Evolutionary conservation across 2,797 vertebrate species (phyloP), one percentile per base, ranked within the genome.

Genomic region (Myiothlypis chrysogaster): DNA sequence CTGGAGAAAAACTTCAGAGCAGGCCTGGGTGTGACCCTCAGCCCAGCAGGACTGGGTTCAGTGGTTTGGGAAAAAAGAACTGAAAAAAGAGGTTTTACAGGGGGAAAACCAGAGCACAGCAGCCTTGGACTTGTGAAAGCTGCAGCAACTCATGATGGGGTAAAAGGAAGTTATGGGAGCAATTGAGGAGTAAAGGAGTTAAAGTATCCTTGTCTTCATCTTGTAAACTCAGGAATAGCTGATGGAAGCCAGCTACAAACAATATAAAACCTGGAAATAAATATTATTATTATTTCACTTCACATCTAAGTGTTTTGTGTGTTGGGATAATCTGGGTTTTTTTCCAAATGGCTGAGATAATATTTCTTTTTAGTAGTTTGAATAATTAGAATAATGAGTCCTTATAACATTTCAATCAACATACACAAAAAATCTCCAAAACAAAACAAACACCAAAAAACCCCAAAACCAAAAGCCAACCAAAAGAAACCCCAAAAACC

Each of bases 281-380:
- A 57, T 13, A 35, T 16, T 12, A 9, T 11, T 50, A 37, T 9
- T 4, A 8, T 18, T 77, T 64, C 20, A 22, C 4, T 57, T 69
- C 11, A 11, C 4, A 21, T 27, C 14, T 2, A 39, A 3, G 8
- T 2, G 2, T 3, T 46, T 24, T 22, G 3, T 23, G 5, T 27
- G 19, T 22, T 70, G 8, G 15, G 24, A 18, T 34, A 55, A 21
- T 3, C n/a, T 70, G 4, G 3, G 0, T 14, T 44, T 56, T 55
- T 55, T 23, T n/a, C 39, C 41, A 71, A 88, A 37, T 3, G 34
- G 4, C 30, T 56, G 4, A n/a, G 12, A 39, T 32, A 14, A 43
- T 50, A 3, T 0, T 4, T 12, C 24, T 37, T 44, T 59, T 37
- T 1, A 34, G 30, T n/a, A 22, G 3, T 17, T 37, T 21, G 49